Evolutionary conservation across 1,140 invertebrate species (phyloP).

Genomic region (Heliconius melpomene): DNA sequence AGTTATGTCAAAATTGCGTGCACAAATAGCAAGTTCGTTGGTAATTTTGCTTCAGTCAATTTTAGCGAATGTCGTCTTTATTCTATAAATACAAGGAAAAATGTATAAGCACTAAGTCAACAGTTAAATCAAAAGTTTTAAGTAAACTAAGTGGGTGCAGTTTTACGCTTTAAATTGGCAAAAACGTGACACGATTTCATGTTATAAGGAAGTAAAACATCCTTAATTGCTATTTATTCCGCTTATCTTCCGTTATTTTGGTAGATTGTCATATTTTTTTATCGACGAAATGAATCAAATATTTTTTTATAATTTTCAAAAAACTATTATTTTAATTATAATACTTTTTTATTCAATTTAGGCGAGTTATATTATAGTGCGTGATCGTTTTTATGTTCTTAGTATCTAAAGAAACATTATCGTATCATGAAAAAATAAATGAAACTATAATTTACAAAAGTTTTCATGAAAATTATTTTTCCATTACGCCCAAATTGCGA

Average conservation of each 20-base stretch:
- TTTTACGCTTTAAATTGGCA: constrained; percentile 38
- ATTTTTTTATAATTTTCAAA: neutral
- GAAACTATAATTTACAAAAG: constrained; percentile 45
- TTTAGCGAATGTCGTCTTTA: constrained; percentile 29
- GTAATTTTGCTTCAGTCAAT: constrained; percentile 15
- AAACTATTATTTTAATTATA: neutral
- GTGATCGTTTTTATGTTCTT: neutral
- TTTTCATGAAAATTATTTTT: constrained; percentile 40
- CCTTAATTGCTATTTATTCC: constrained; percentile 29
- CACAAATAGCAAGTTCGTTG: constrained; percentile 39
- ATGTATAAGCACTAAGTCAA: neutral
- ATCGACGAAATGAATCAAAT: too few relatives aligned
- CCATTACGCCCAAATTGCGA: constrained; percentile 18
- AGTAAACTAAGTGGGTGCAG: constrained; percentile 28
- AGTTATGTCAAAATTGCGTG: constrained; percentile 64
- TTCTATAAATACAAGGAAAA: constrained; percentile 2
- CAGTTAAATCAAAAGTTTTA: constrained; percentile 22
- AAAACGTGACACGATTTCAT: constrained; percentile 27
- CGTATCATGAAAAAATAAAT: constrained; percentile 51
- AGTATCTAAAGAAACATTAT: constrained; percentile 40
- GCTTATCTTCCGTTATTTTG: constrained; percentile 1
- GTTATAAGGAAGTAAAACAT: constrained; percentile 10
- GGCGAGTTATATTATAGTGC: neutral
- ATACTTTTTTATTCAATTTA: neutral
- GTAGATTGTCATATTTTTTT: neutral